Evolutionary conservation across 2,797 vertebrate genomes (phyloP).

Genomic region (Crocidura indochinensis): DNA sequence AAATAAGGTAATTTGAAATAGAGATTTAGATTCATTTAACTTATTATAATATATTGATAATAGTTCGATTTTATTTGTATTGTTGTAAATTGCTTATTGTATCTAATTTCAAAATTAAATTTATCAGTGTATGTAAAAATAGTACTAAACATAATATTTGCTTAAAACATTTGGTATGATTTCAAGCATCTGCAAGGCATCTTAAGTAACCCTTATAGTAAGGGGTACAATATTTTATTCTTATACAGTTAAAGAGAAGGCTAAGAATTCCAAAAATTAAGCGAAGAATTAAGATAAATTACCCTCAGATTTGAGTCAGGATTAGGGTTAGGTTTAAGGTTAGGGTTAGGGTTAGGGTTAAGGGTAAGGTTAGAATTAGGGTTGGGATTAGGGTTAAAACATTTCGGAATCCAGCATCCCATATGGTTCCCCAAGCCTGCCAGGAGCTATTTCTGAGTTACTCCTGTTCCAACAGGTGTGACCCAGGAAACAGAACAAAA

Average conservation of each 20-base stretch:
- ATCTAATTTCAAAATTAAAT: background rate
- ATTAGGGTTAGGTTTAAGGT: too few relatives aligned
- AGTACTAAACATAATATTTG: background rate
- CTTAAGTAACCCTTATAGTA: background rate
- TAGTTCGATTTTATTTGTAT: background rate
- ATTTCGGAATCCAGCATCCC: too few relatives aligned
- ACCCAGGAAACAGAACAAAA: too few relatives aligned
- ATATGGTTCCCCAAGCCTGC: too few relatives aligned
- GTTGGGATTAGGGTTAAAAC: too few relatives aligned
- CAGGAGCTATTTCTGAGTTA: too few relatives aligned
- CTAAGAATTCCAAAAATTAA: background rate
- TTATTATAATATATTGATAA: background rate
- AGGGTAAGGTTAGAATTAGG: too few relatives aligned
- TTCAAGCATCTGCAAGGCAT: background rate
- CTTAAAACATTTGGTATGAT: background rate
- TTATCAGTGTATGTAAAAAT: background rate
- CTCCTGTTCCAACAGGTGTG: too few relatives aligned
- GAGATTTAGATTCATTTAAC: background rate
- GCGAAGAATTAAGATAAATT: background rate
- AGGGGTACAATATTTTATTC: background rate
- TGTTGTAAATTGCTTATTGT: background rate
- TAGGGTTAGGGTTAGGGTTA: too few relatives aligned
- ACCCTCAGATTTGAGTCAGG: background rate
- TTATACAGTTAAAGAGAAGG: background rate
- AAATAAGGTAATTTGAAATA: background rate